phyloP scores from a whole-genome alignment of 2,113 vertebrate genomes.

The Capreolus pygargus region DNA sequence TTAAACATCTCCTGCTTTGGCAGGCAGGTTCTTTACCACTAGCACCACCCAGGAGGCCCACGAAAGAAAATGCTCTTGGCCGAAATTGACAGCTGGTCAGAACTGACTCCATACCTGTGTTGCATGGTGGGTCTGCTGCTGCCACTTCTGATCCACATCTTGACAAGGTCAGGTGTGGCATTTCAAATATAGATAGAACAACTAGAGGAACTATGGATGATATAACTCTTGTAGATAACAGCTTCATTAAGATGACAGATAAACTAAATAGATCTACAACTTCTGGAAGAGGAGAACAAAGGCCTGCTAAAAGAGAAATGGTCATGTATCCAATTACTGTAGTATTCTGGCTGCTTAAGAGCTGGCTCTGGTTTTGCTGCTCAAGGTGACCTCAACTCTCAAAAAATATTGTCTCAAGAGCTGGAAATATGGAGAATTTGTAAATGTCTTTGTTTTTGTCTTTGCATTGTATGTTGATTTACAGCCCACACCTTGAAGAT shows the following conservation, averaged over 20 bases:
- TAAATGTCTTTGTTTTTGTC: background rate
- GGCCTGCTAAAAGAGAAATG: background rate
- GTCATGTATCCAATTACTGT: fast-evolving
- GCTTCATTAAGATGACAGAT: background rate
- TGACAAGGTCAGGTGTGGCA: background rate
- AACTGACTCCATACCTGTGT: background rate
- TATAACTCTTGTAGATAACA: background rate
- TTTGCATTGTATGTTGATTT: background rate
- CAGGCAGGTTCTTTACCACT: background rate
- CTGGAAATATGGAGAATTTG: background rate
- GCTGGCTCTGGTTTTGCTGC: background rate
- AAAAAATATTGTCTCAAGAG: background rate
- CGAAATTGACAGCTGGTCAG: background rate
- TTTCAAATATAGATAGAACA: background rate
- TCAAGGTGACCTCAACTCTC: background rate
- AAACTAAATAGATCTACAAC: background rate
- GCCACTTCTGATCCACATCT: background rate
- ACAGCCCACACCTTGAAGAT: background rate
- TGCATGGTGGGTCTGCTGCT: background rate
- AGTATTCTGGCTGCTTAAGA: background rate
- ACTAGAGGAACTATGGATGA: background rate
- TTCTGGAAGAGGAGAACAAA: background rate
- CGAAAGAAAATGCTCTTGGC: background rate
- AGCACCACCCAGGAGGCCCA: background rate
- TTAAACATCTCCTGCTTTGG: background rate